Evolutionary conservation across 2,797 vertebrate genomes (phyloP).

Genomic region (Arctocebus calabarensis): DNA sequence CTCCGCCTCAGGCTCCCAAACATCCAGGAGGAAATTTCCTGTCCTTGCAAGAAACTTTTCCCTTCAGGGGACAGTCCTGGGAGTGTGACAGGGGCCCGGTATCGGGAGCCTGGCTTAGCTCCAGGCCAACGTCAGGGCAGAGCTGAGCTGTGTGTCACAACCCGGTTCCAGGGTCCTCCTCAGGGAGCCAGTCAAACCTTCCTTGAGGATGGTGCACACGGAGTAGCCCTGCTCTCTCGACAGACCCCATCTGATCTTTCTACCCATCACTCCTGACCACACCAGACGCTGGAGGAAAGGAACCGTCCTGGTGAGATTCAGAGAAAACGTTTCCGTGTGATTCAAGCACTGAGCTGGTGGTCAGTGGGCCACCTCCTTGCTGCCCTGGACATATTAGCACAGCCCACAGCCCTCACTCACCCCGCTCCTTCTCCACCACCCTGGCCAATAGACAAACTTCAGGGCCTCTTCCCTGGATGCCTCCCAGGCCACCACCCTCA

Average conservation of each 20-base stretch:
- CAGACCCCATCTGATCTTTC: neutral
- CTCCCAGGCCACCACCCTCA: neutral
- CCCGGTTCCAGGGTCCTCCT: neutral
- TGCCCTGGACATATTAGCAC: rapidly evolving
- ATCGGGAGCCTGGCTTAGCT: neutral
- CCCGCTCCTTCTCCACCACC: neutral
- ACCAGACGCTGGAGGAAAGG: neutral
- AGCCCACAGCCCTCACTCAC: rapidly evolving
- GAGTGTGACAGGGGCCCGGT: neutral
- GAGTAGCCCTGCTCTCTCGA: neutral
- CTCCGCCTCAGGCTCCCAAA: neutral
- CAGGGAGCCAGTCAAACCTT: neutral
- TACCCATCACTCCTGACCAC: neutral
- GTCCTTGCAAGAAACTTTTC: too few species aligned
- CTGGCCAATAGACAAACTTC: neutral
- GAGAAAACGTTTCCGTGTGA: neutral
- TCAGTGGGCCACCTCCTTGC: too few species aligned
- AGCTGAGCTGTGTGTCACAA: neutral
- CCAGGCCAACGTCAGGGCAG: too few species aligned
- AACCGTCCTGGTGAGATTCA: rapidly evolving
- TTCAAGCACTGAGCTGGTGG: neutral
- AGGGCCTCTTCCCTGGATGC: neutral
- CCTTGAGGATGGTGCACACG: neutral
- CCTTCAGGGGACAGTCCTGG: neutral
- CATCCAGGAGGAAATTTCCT: neutral